Percentiles rank a stretch among this genome's conserved stretches.
phyloP scores from a whole-genome alignment of 2,797 vertebrate species.

The Menidia menidia region DNA sequence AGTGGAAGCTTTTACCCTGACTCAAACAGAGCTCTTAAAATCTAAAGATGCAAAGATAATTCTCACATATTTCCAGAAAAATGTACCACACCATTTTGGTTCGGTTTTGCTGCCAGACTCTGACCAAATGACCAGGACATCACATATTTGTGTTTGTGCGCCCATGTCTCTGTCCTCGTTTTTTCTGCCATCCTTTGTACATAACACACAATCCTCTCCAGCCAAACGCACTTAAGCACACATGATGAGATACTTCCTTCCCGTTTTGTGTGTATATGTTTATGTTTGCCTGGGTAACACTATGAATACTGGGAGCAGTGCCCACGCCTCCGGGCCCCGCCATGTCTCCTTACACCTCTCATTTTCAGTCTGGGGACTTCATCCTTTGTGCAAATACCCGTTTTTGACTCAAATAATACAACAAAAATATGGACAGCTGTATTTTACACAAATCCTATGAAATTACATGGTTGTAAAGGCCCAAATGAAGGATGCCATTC shows the following conservation, averaged over 20 bases:
- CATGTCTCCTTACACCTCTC: slow-evolving; percentile 67
- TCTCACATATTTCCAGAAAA: slow-evolving; percentile 4
- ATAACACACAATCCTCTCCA: slow-evolving; percentile 23
- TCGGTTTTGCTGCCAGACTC: slow-evolving; percentile 19
- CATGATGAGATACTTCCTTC: slow-evolving; percentile 59
- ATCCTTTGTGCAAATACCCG: slow-evolving; percentile 73
- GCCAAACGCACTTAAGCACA: slow-evolving; percentile 20
- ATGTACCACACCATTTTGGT: slow-evolving; percentile 13
- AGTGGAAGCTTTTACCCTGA: not conserved
- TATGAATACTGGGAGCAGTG: slow-evolving; percentile 71
- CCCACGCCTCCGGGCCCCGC: slow-evolving; percentile 69
- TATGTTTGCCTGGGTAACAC: slow-evolving; percentile 46
- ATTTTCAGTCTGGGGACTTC: slow-evolving; percentile 79
- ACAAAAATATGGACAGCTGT: slow-evolving; percentile 66
- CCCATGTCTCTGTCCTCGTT: slow-evolving; percentile 13
- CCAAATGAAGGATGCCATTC: slow-evolving; percentile 42
- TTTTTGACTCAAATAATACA: slow-evolving; percentile 78
- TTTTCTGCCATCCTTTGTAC: slow-evolving; percentile 48
- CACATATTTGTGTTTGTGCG: slow-evolving; percentile 19
- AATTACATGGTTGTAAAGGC: slow-evolving; percentile 68
- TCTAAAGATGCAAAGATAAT: slow-evolving; percentile 9
- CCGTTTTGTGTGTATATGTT: slow-evolving; percentile 47
- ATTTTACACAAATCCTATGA: slow-evolving; percentile 74
- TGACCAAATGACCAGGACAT: slow-evolving; percentile 30
- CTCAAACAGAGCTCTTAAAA: slow-evolving; percentile 3